Percentiles rank a stretch among this genome's conserved stretches.
These are phyloP conservation scores for Sminthurides aquaticus DNA, from an alignment of 2,888 invertebrate genomes.

Conservation along the genomic window DNA sequence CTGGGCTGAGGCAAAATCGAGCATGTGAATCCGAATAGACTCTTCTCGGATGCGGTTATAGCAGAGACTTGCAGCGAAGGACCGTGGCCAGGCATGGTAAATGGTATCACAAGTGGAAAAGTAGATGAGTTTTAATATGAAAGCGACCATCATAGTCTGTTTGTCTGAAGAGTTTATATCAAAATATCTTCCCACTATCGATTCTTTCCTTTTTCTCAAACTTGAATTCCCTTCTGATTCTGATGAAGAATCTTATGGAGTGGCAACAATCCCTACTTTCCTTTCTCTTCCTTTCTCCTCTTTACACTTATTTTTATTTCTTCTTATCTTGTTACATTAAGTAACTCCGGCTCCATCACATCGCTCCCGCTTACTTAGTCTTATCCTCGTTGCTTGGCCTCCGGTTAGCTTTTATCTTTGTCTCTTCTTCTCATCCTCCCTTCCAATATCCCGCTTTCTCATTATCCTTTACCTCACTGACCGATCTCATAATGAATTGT, in stretches of 20 bases:
- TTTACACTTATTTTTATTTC: slow-evolving; percentile 3
- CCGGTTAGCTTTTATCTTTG: too few relatives aligned
- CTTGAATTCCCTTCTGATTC: slow-evolving; percentile 41
- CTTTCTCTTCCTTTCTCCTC: slow-evolving; percentile 12
- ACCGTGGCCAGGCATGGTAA: too few relatives aligned
- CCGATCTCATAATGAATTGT: too few relatives aligned
- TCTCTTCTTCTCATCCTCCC: too few relatives aligned
- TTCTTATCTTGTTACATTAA: background rate
- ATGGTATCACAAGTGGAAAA: too few relatives aligned
- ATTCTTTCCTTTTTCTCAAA: slow-evolving; percentile 37
- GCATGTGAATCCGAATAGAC: background rate
- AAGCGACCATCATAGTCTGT: slow-evolving; percentile 8
- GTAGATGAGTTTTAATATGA: background rate
- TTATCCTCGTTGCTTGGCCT: too few relatives aligned
- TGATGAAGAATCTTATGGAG: slow-evolving; percentile 40
- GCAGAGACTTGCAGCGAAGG: too few relatives aligned
- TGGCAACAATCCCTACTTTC: background rate
- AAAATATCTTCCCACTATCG: slow-evolving; percentile 43
- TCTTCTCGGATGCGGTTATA: background rate
- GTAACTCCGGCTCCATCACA: too few relatives aligned
- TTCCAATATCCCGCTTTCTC: too few relatives aligned
- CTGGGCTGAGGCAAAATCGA: slow-evolving; percentile 2
- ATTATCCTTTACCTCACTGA: too few relatives aligned
- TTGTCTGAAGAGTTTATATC: slow-evolving; percentile 38
- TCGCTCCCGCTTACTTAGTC: too few relatives aligned